These are phyloP conservation scores for Diabrotica balteata DNA, from an alignment of 2,888 invertebrate species.

Conservation along the genomic window DNA sequence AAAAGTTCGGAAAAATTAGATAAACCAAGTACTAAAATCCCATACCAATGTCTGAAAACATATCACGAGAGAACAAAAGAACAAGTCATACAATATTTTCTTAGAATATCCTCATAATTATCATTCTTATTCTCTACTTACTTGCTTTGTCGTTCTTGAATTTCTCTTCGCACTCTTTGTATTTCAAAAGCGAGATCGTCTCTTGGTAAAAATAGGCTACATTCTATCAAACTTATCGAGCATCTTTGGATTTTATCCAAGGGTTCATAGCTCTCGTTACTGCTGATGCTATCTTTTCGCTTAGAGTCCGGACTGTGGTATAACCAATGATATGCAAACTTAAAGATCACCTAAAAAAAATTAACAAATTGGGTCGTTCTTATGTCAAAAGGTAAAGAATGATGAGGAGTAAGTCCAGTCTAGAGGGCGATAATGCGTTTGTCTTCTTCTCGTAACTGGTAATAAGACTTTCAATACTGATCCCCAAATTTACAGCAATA, in stretches of 20 bases:
- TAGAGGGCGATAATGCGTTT: too few species aligned
- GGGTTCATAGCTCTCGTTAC: constrained; percentile 25
- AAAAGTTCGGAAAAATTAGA: too few species aligned
- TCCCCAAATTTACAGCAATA: too few species aligned
- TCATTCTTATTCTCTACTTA: constrained; percentile 24
- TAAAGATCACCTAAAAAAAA: constrained; percentile 37
- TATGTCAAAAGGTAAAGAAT: too few species aligned
- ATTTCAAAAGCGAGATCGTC: constrained; percentile 43
- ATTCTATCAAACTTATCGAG: constrained; percentile 38
- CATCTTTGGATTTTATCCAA: constrained; percentile 26
- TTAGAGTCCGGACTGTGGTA: constrained; percentile 35
- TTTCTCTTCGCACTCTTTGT: constrained; percentile 39
- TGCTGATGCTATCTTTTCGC: constrained; percentile 24
- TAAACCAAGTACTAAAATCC: too few species aligned
- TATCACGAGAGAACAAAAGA: too few species aligned
- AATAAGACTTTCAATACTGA: too few species aligned
- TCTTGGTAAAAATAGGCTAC: constrained; percentile 43
- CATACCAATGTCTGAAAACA: too few species aligned
- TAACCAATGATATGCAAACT: constrained; percentile 41
- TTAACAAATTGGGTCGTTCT: too few species aligned
- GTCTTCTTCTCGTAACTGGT: too few species aligned
- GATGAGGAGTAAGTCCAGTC: too few species aligned
- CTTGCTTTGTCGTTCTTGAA: constrained; percentile 41
- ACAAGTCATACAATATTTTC: too few species aligned
- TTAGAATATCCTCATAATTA: background rate